Conservation (phyloP, 1,140 invertebrate genomes). For the Neuroterus valhalla region DNA sequence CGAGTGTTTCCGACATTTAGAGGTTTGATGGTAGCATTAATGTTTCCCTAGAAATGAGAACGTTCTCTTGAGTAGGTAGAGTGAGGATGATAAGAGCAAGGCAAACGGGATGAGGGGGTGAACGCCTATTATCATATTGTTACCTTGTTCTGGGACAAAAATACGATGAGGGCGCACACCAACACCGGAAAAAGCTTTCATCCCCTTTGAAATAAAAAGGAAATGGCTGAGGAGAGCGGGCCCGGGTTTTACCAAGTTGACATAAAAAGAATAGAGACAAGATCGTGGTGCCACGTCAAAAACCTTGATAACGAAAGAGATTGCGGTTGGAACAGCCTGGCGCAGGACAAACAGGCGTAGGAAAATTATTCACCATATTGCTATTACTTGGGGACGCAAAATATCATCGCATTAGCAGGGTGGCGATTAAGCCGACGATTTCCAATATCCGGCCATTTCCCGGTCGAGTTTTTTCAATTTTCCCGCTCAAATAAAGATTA, state of each 20-base stretch:
- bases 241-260: conserved; percentile 9
- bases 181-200: conserved; percentile 11
- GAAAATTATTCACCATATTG: conserved; percentile 19
- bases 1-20: conserved; percentile 27
- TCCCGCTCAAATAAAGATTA: no score
- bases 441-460: no score
- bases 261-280: conserved; percentile 13
- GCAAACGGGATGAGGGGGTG: neutral
- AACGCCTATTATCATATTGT: conserved; percentile 30
- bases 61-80: conserved; percentile 3
- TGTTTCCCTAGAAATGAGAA: conserved; percentile 28
- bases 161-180: conserved; percentile 5
- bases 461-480: no score
- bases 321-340: conserved; percentile 16
- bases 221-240: conserved; percentile 25
- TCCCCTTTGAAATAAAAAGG: conserved; percentile 25
- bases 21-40: conserved; percentile 20
- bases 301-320: conserved; percentile 30
- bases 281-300: conserved; percentile 8
- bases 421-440: neutral
- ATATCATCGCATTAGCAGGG: neutral
- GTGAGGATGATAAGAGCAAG: conserved; percentile 17
- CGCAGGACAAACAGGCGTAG: conserved; percentile 10
- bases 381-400: conserved; percentile 16
- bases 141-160: conserved; percentile 25